Percentiles rank a stretch among this genome's conserved stretches.
Evolutionary conservation across 2,797 vertebrate species (phyloP).

Genomic region (Megalops cyprinoides): DNA sequence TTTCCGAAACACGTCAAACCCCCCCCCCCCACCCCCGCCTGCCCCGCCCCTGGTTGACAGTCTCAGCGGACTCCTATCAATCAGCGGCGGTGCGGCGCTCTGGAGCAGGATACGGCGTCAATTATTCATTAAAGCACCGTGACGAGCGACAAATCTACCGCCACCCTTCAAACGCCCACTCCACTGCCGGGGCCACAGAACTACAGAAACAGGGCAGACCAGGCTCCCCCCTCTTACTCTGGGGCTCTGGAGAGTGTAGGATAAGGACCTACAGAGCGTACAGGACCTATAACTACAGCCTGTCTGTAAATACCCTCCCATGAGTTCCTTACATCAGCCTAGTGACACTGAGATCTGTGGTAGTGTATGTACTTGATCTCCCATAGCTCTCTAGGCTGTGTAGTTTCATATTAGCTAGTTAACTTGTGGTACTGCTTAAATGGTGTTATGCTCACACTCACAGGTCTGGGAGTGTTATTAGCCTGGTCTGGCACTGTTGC

Average conservation of each 20-base stretch:
- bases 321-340: neutral
- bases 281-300: neutral
- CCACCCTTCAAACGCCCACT: conserved; percentile 2
- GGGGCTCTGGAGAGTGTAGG: neutral
- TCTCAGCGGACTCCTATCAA: conserved; percentile 9
- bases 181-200: too few relatives aligned
- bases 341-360: neutral
- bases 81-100: neutral
- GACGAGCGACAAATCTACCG: conserved; percentile 12
- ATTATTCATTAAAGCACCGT: conserved; percentile 33
- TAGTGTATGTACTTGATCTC: too few relatives aligned
- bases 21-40: too few relatives aligned
- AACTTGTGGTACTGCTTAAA: neutral
- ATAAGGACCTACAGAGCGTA: neutral
- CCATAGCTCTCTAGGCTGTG: too few relatives aligned
- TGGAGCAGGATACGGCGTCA: neutral
- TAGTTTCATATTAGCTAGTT: too few relatives aligned
- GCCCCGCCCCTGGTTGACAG: neutral
- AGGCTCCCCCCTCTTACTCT: neutral
- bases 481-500: too few relatives aligned
- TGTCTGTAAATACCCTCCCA: neutral
- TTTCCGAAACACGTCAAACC: neutral
- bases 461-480: too few relatives aligned
- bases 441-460: neutral
- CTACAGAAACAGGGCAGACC: too few relatives aligned